phyloP scores from a whole-genome alignment of 2,888 invertebrate genomes.

The Aromia moschata region DNA sequence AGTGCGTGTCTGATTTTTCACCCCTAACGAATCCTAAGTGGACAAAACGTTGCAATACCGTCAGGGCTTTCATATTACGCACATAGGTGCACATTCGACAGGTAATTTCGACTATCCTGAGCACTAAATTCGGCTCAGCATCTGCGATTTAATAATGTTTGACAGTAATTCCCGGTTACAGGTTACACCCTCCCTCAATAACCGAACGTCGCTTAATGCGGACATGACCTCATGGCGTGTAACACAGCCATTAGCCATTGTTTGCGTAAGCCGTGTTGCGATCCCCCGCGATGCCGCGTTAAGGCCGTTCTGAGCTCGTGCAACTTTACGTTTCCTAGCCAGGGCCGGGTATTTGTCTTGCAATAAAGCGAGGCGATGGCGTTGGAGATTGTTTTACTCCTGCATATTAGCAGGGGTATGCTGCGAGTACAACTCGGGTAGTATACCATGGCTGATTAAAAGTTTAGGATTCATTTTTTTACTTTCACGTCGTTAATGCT shows the following conservation, averaged over 20 bases:
- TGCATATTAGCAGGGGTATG: too few relatives aligned
- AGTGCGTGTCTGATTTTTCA: too few relatives aligned
- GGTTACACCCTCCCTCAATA: conserved; percentile 53
- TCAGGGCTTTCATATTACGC: conserved; percentile 46
- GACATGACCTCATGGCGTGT: conserved; percentile 57
- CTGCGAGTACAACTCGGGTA: too few relatives aligned
- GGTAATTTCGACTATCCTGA: conserved; percentile 40
- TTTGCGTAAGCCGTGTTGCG: conserved; percentile 46
- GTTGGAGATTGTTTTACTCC: neutral
- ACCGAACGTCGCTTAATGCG: conserved; percentile 56
- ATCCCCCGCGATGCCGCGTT: conserved; percentile 25
- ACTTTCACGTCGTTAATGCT: too few relatives aligned
- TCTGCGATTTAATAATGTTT: conserved; percentile 53
- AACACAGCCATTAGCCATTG: conserved; percentile 58
- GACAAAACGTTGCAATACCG: conserved; percentile 34
- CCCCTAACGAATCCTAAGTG: too few relatives aligned
- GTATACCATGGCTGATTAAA: too few relatives aligned
- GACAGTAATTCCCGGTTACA: conserved; percentile 55
- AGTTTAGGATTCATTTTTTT: too few relatives aligned
- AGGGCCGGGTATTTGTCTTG: conserved; percentile 5
- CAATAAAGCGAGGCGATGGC: neutral
- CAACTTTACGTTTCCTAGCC: conserved; percentile 3
- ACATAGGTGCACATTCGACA: conserved; percentile 38
- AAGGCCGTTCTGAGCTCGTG: conserved; percentile 3
- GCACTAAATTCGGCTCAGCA: conserved; percentile 43